Evolutionary conservation across 2,888 invertebrate genomes (phyloP), one percentile per base, ranked within the genome.

Genomic region (Venustoraphidia nigricollis): DNA sequence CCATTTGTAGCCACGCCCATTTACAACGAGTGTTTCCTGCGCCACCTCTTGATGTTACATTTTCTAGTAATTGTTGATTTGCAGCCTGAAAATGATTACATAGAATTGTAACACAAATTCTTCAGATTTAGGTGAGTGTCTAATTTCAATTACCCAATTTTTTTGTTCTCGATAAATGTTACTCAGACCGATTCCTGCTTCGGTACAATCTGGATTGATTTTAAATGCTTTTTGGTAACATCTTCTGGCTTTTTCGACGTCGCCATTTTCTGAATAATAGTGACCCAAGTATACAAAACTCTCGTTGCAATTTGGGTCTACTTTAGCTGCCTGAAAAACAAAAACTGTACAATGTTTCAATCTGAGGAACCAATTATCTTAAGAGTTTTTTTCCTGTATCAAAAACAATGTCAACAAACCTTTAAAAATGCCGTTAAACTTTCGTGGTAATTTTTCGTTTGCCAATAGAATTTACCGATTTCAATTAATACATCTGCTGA

Each of bases 1-100:
- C 94, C 45, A 94, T 70, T 62, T 91, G 81, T 46, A 91, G 73
- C 75, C 85, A 80, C 14, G 90, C 80, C 85, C 91, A 91, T 53
- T 79, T 75, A 39, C 77, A 72, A 44, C 72, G 69, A 39, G 59
- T 63, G 17, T 65, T 65, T 53, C 71, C 70, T 59, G 42, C 14
- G 4, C 36, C 43, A 8, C 10, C 35, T 11, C 27, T 39, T 27
- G 27, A 67, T 43, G 67, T 74, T 50, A 69, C 68, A 49, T 65
- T 72, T 55, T 70, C 65, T 36, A 88, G 62, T 45, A 88, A 65
- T 52, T 72, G 68, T 59, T 79, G 72, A 65, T 83, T 80, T 39
- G 69, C 69, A 51, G 81, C 77, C 74, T 75, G 54, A 44, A 51
- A 40, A 42, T 36, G n/a, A 41, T 36, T 53, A 53, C 44, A 53